Conservation (phyloP, 2,888 invertebrate genomes). For the Candidula unifasciata region DNA sequence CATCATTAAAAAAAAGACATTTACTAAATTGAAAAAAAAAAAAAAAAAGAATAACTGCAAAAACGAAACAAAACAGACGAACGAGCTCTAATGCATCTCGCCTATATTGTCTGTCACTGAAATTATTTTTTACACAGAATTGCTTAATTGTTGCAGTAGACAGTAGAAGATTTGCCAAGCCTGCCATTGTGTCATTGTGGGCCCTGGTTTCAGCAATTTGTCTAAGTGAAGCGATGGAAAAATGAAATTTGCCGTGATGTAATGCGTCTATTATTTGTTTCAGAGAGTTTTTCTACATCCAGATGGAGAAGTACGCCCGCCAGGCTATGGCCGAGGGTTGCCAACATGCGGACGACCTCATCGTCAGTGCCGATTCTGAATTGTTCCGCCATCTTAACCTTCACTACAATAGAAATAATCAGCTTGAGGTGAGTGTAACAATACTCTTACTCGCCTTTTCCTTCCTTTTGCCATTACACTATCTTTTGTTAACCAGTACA, state of each 20-base stretch:
- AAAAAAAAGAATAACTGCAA: too few relatives aligned
- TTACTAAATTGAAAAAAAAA: too few relatives aligned
- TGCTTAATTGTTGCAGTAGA: too few relatives aligned
- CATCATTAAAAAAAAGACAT: too few relatives aligned
- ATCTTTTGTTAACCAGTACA: too few relatives aligned
- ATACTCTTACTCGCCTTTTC: background rate
- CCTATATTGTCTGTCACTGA: too few relatives aligned
- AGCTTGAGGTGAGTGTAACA: constrained; percentile 75
- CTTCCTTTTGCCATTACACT: too few relatives aligned
- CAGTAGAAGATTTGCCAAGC: too few relatives aligned
- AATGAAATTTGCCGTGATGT: background rate
- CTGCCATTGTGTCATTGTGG: too few relatives aligned
- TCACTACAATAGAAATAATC: constrained; percentile 82
- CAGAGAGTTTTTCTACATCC: constrained; percentile 99
- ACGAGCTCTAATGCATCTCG: too few relatives aligned
- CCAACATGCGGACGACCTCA: constrained; percentile 93
- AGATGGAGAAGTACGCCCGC: constrained; percentile 99
- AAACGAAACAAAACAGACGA: too few relatives aligned
- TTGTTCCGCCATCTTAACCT: constrained; percentile 97
- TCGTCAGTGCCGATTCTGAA: constrained; percentile 96
- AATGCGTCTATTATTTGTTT: constrained; percentile 52
- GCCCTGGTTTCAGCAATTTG: background rate
- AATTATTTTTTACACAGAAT: too few relatives aligned
- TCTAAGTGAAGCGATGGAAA: background rate
- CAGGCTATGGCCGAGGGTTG: constrained; percentile 98